Base-by-base conservation (phyloP, 2,113 vertebrate genomes). In the Callionymus lyra region DNA sequence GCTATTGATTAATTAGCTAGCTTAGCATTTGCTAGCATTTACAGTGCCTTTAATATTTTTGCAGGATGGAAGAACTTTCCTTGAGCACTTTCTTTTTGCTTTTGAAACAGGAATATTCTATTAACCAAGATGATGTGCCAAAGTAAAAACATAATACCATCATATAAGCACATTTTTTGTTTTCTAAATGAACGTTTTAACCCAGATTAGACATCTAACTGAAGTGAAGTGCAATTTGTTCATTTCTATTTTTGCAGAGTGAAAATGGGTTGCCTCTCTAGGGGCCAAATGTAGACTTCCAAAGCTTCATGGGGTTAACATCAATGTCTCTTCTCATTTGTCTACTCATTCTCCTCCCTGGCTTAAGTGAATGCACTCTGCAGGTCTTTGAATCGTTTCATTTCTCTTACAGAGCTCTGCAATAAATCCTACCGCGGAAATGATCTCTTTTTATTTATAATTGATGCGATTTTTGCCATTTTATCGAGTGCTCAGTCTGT, bases 231-330 rank as follows among this genome's bases (percentile, higher is more conserved):
- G n/a, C n/a, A n/a, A n/a, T n/a, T n/a, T n/a, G n/a, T n/a, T n/a
- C n/a, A n/a, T n/a, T n/a, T n/a, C n/a, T n/a, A n/a, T 27, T 27
- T 27, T 27, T 27, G 21, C n/a, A 12, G 31, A 55, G 43, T 59
- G 36, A 51, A 35, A 45, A 13, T 51, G 48, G 39, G 41, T 5
- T 2, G 41, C 34, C 63, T 60, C 59, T 65, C 52, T 37, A 31
- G 27, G 38, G 43, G 50, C 64, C 76, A 69, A 63, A 68, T 74
- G 65, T 74, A 66, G 65, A 44, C 15, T 56, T 40, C 42, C 33
- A 44, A 44, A 64, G 2, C 13, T 0, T 40, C 42, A 41, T 0
- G 12, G 13, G 12, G 15, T 27, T 44, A 19, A 32, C 16, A 1
- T 17, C 34, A 32, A 34, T 43, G 19, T 38, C 32, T 58, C 43